These are phyloP conservation scores for Solen grandis DNA, from an alignment of 1,140 invertebrate species.

Conservation along the genomic window DNA sequence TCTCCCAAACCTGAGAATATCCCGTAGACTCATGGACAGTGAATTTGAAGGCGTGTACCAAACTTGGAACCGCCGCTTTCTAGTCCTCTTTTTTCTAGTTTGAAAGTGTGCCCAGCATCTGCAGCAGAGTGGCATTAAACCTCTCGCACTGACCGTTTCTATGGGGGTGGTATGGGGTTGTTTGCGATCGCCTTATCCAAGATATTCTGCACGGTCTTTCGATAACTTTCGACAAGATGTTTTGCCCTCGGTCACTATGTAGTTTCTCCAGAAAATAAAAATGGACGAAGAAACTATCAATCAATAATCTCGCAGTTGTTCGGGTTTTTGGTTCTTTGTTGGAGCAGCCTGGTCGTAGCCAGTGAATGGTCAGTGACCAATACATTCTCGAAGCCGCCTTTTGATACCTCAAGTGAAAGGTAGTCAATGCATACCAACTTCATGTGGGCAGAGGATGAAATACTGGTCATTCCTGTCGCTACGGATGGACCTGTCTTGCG, in stretches of 20 bases:
- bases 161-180: slow-evolving; percentile 4
- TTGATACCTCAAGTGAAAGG: slow-evolving; percentile 26
- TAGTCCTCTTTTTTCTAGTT: background rate
- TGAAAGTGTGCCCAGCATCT: background rate
- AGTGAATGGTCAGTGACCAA: slow-evolving; percentile 45
- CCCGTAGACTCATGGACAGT: slow-evolving; percentile 20
- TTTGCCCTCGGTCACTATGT: slow-evolving; percentile 17
- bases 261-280: slow-evolving; percentile 24
- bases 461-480: slow-evolving; percentile 30
- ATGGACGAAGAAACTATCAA: slow-evolving; percentile 40
- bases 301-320: slow-evolving; percentile 34
- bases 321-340: slow-evolving; percentile 31
- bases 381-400: slow-evolving; percentile 25
- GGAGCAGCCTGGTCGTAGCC: slow-evolving; percentile 21
- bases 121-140: background rate
- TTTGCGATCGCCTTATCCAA: background rate
- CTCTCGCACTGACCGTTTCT: background rate
- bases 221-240: slow-evolving; percentile 9
- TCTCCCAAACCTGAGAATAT: slow-evolving; percentile 45
- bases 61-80: background rate
- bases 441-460: slow-evolving; percentile 25
- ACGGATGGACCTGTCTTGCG: background rate
- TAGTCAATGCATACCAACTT: slow-evolving; percentile 49
- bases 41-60: slow-evolving; percentile 40
- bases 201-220: background rate